Evolutionary conservation across 2,888 invertebrate species (phyloP).

Genomic region (Trissolcus brochymenae): DNA sequence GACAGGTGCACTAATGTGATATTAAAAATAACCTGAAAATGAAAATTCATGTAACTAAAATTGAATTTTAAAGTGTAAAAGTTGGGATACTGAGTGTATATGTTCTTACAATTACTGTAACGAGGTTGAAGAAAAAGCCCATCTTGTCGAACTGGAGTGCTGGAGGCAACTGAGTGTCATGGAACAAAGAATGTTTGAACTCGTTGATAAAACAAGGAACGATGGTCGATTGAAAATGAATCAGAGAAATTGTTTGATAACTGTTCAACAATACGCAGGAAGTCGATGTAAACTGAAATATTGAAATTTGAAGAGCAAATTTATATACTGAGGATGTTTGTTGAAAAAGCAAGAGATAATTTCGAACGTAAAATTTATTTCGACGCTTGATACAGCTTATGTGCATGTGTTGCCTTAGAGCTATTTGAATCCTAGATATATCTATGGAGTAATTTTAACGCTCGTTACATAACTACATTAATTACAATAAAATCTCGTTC

Average conservation of each 20-base stretch:
- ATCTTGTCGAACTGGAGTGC: too few species aligned
- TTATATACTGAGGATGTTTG: not conserved
- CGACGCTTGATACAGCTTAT: slow-evolving; percentile 21
- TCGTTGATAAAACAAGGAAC: too few species aligned
- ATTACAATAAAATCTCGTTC: slow-evolving; percentile 14
- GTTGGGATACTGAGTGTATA: too few species aligned
- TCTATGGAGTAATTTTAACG: slow-evolving; percentile 19
- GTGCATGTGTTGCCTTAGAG: slow-evolving; percentile 17
- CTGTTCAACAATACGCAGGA: too few species aligned
- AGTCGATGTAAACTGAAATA: too few species aligned
- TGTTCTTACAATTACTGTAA: too few species aligned
- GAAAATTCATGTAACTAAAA: not conserved
- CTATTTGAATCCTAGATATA: slow-evolving; percentile 2
- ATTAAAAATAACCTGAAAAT: not conserved
- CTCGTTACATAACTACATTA: slow-evolving; percentile 15
- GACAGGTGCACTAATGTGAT: not conserved
- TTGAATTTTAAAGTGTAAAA: too few species aligned
- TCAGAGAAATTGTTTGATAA: too few species aligned
- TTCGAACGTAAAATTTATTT: slow-evolving; percentile 25
- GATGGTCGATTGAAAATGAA: too few species aligned
- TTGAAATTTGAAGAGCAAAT: not conserved
- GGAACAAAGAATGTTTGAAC: too few species aligned
- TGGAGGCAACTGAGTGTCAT: too few species aligned
- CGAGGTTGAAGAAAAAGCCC: too few species aligned
- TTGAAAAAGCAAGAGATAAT: not conserved